A percentile compares a stretch with the other conserved stretches of the same genome.
Evolutionary conservation across 2,113 vertebrate genomes (phyloP).

Genomic region (Nyctereutes procyonoides): DNA sequence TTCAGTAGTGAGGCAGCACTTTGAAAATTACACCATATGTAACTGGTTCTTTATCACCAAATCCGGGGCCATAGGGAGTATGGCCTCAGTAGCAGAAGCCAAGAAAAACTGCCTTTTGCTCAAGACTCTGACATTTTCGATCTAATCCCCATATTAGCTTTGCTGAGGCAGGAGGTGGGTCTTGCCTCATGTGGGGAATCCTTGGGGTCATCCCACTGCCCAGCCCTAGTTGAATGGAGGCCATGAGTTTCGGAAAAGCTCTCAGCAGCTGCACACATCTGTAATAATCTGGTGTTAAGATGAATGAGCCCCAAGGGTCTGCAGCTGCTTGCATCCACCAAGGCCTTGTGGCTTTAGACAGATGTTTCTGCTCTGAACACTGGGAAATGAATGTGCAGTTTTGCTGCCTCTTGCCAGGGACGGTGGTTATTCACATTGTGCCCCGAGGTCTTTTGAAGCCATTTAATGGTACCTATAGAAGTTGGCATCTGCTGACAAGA

Average conservation of each 20-base stretch:
- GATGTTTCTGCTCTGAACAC: constrained; percentile 70
- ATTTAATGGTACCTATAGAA: constrained; percentile 61
- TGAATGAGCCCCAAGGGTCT: background rate
- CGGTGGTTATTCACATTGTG: background rate
- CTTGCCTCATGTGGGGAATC: background rate
- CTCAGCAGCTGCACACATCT: constrained; percentile 64
- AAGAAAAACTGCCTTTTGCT: constrained; percentile 78
- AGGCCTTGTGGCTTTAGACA: constrained; percentile 65
- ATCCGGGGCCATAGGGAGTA: constrained; percentile 29
- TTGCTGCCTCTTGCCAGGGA: constrained; percentile 38
- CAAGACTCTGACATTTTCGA: constrained; percentile 54
- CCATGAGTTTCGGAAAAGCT: constrained; percentile 30
- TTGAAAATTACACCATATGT: constrained; percentile 62
- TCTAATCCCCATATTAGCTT: constrained; percentile 50
- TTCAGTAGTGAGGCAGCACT: constrained; percentile 59
- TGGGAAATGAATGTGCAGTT: constrained; percentile 43
- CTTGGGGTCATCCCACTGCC: background rate
- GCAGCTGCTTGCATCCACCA: constrained; percentile 43
- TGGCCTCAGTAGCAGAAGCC: constrained; percentile 52
- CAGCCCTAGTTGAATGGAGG: constrained; percentile 18
- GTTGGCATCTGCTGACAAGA: constrained; percentile 43
- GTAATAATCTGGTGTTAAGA: constrained; percentile 21
- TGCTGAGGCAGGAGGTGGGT: constrained; percentile 31
- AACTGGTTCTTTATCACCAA: constrained; percentile 67
- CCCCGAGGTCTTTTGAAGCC: constrained; percentile 65